Percentiles rank a stretch among this genome's conserved stretches.
These are phyloP conservation scores for Helobdella robusta DNA, from an alignment of 2,888 invertebrate genomes.

Conservation along the genomic window DNA sequence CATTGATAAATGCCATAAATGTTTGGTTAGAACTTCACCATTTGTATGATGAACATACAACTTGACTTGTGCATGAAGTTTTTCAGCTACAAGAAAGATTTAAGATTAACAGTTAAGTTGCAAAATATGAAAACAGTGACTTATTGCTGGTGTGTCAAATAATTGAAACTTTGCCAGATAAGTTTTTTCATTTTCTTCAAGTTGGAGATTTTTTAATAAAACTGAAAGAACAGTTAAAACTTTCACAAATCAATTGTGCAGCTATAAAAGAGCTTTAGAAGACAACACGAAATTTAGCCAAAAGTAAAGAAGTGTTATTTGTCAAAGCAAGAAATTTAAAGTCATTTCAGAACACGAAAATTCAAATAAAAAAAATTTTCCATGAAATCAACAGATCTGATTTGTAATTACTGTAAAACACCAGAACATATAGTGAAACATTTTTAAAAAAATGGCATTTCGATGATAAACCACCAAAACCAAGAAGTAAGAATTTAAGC, in stretches of 20 bases:
- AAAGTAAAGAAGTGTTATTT: too few species aligned
- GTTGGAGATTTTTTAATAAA: neutral
- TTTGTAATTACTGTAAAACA: neutral
- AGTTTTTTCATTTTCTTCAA: neutral
- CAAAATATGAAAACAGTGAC: neutral
- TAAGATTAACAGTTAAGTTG: neutral
- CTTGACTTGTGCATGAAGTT: neutral
- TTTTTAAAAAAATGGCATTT: too few species aligned
- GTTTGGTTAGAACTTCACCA: slow-evolving; percentile 3
- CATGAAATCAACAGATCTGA: too few species aligned
- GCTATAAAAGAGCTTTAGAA: slow-evolving; percentile 1
- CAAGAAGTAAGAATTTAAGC: too few species aligned
- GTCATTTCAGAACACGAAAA: too few species aligned
- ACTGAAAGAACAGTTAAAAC: slow-evolving; percentile 3
- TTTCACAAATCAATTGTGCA: slow-evolving; percentile 3
- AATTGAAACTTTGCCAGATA: slow-evolving; percentile 3
- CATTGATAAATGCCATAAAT: neutral
- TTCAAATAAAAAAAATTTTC: too few species aligned
- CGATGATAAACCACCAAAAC: too few species aligned
- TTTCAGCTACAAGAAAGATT: neutral
- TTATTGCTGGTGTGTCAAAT: neutral
- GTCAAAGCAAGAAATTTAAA: too few species aligned
- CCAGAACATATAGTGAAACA: neutral
- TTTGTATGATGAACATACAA: neutral
- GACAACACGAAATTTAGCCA: neutral